These are phyloP conservation scores for Coregonus ussuriensis DNA, from an alignment of 2,797 vertebrate species.

Conservation along the genomic window DNA sequence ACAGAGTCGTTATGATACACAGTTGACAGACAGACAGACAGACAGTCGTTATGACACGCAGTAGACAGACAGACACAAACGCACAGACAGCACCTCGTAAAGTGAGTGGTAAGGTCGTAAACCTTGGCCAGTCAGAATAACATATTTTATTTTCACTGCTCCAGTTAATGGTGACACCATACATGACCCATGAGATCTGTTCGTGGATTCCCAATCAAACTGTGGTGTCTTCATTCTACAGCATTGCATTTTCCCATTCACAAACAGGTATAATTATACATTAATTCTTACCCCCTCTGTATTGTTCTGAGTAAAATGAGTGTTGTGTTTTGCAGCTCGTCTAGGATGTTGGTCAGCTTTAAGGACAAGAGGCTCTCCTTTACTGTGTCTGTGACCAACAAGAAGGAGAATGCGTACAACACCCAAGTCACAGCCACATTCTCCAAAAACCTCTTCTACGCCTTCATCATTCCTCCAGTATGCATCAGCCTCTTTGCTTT, in stretches of 20 bases:
- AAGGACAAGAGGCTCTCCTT: conserved; percentile 78
- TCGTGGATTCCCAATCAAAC: too few relatives aligned
- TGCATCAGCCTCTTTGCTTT: neutral
- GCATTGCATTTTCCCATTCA: neutral
- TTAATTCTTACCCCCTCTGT: neutral
- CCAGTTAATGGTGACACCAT: neutral
- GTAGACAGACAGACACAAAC: neutral
- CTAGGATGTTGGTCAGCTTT: conserved; percentile 75
- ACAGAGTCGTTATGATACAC: too few relatives aligned
- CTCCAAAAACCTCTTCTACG: conserved; percentile 84
- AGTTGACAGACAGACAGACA: too few relatives aligned
- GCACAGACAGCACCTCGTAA: neutral
- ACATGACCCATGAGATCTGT: neutral
- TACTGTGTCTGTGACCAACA: conserved; percentile 75
- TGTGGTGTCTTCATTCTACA: neutral
- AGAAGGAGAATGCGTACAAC: conserved; percentile 83
- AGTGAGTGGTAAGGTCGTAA: neutral
- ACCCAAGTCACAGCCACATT: conserved; percentile 72
- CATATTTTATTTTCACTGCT: neutral
- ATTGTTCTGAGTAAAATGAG: neutral
- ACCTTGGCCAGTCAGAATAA: neutral
- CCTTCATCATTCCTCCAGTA: conserved; percentile 76
- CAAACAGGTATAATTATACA: neutral
- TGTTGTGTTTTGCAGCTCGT: conserved; percentile 60
- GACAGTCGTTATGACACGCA: too few relatives aligned